A percentile compares a stretch with the other conserved stretches of the same genome.
phyloP scores from a whole-genome alignment of 2,888 invertebrate genomes.

The Pediacus dermestoides region DNA sequence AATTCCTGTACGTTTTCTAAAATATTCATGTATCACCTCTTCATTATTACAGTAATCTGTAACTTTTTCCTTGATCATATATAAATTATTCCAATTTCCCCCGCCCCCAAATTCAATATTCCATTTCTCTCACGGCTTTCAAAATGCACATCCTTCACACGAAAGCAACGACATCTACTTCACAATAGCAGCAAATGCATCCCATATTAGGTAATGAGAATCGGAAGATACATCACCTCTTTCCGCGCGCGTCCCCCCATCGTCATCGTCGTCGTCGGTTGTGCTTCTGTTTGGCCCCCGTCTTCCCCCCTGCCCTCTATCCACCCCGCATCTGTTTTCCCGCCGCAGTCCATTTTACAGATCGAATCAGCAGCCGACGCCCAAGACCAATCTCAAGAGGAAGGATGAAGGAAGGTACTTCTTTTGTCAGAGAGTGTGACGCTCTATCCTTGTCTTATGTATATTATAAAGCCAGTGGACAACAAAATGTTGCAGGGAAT shows the following conservation, averaged over 20 bases:
- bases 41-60: too few species aligned
- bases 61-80: too few species aligned
- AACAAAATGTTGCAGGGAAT: too few species aligned
- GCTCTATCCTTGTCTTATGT: slow-evolving; percentile 3
- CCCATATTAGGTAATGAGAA: slow-evolving; percentile 37
- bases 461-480: too few species aligned
- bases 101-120: too few species aligned
- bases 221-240: slow-evolving; percentile 29
- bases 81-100: too few species aligned
- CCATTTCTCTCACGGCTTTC: too few species aligned
- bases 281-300: slow-evolving; percentile 1
- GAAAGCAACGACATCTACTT: slow-evolving; percentile 29
- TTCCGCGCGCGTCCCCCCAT: slow-evolving; percentile 7
- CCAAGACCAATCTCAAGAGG: slow-evolving; percentile 10
- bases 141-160: too few species aligned
- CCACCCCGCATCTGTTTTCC: slow-evolving; percentile 5
- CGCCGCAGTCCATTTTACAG: slow-evolving; percentile 13
- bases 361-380: slow-evolving; percentile 22
- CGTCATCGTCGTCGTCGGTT: background rate
- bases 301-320: slow-evolving; percentile 1
- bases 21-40: too few species aligned
- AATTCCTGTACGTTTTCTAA: too few species aligned
- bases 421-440: slow-evolving; percentile 11
- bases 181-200: slow-evolving; percentile 32
- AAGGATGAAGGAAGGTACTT: slow-evolving; percentile 9